Evolutionary conservation across 2,888 invertebrate species (phyloP), one percentile per base, ranked within the genome.

Genomic region (Eumerus sabulonum): DNA sequence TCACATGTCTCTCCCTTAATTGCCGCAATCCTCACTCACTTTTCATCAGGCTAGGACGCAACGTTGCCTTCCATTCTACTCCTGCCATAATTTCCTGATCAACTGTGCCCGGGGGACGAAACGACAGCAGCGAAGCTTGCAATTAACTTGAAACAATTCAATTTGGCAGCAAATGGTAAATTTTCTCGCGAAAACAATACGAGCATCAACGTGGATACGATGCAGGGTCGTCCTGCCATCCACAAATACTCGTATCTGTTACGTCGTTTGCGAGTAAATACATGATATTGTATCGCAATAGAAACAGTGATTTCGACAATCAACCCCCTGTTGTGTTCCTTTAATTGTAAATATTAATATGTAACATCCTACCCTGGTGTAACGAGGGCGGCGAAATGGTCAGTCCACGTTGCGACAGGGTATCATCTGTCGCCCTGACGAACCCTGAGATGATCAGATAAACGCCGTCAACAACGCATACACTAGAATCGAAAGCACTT

Each of bases 341-440:
- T 50, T 60, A 74, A 74, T 70, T 79, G 79, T 64, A 70, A 70
- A 79, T 74, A 79, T 79, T 74, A 79, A 79, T 79, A 79, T 74
- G n/a, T n/a, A n/a, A 66, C 60, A 11, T 11, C 40, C 5, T 3
- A 40, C 3, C 3, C 40, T n/a, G n/a, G 60, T 50, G 59, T 56
- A 59, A 73, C 67, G 73, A 77, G 67, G 57, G 38, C 56, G 66
- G 17, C 40, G 51, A 63, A 70, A 70, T 64, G 70, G 70, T 54
- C 67, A 48, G 57, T 79, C 64, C 36, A 54, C 60, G 50, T 40
- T 27, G 42, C 38, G 67, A 44, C 48, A 11, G 48, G 59, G 48
- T 9, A 9, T 1, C 40, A 27, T 27, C 27, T 27, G 27, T 27
- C 57, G 18, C 7, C 42, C 16, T 63, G 40, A 14, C 35, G 27